These are phyloP conservation scores for Eufriesea mexicana DNA, from an alignment of 1,140 invertebrate species.

Conservation along the genomic window DNA sequence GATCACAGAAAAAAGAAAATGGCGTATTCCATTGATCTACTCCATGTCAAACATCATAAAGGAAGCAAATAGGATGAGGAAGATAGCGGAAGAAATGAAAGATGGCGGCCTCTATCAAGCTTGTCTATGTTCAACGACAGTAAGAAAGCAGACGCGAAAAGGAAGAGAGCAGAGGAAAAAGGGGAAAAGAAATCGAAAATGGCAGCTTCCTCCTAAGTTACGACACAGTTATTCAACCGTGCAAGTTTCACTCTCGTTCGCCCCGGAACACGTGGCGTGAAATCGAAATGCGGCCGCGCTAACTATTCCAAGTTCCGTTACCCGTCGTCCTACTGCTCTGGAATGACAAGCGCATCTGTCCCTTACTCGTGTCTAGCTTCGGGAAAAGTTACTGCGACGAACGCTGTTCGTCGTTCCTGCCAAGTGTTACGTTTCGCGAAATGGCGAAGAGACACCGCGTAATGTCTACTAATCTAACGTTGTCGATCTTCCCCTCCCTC, in stretches of 20 bases:
- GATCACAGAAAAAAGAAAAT: too few species aligned
- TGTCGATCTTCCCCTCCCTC: slow-evolving; percentile 9
- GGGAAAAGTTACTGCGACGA: slow-evolving; percentile 4
- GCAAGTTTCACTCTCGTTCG: slow-evolving; percentile 63
- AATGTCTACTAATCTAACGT: not conserved
- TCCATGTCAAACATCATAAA: too few species aligned
- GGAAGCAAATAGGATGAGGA: too few species aligned
- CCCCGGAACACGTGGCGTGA: slow-evolving; percentile 35
- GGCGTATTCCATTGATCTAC: too few species aligned
- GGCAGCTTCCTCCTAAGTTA: slow-evolving; percentile 52
- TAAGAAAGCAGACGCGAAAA: not conserved
- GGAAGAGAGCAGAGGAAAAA: not conserved
- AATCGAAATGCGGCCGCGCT: slow-evolving; percentile 48
- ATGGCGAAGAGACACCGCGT: not conserved
- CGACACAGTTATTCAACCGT: slow-evolving; percentile 64
- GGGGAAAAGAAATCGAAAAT: slow-evolving; percentile 18
- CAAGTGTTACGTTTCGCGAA: not conserved
- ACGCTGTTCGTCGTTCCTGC: too few species aligned
- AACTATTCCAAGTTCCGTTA: slow-evolving; percentile 20
- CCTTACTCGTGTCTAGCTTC: not conserved
- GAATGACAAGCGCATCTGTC: slow-evolving; percentile 57
- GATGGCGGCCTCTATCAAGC: too few species aligned
- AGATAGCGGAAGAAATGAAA: too few species aligned
- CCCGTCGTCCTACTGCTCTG: slow-evolving; percentile 34
- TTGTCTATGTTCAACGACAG: not conserved